Percentiles rank a stretch among this genome's conserved stretches.
phyloP scores from a whole-genome alignment of 2,888 invertebrate species.

The Cerceris ruficornis region DNA sequence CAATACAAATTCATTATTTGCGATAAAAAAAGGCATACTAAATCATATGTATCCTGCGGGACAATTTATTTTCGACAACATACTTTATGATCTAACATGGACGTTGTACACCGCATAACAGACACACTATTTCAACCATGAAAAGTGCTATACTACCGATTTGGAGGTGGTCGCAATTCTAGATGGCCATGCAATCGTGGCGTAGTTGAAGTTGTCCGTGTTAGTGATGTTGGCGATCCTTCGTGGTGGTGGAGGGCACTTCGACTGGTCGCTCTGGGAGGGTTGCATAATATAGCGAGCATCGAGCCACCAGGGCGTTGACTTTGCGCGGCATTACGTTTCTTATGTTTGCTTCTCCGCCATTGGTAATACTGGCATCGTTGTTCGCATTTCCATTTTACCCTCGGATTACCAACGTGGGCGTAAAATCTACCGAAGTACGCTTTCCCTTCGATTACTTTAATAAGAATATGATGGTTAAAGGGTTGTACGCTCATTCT shows the following conservation, averaged over 20 bases:
- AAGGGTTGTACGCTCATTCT: too few relatives aligned
- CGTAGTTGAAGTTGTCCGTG: slow-evolving; percentile 44
- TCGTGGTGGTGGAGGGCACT: slow-evolving; percentile 59
- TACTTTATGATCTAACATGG: too few relatives aligned
- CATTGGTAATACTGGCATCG: slow-evolving; percentile 53
- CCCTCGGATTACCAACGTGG: slow-evolving; percentile 2
- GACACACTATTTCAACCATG: neutral
- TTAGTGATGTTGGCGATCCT: slow-evolving; percentile 28
- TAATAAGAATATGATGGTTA: neutral
- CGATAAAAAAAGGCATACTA: too few relatives aligned
- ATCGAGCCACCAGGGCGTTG: slow-evolving; percentile 78
- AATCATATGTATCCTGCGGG: too few relatives aligned
- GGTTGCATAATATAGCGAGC: slow-evolving; percentile 78
- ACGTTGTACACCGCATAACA: neutral
- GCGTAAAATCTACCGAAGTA: neutral
- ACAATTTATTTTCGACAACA: too few relatives aligned
- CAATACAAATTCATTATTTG: too few relatives aligned
- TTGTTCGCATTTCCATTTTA: slow-evolving; percentile 13
- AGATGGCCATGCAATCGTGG: slow-evolving; percentile 47
- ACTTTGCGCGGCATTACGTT: slow-evolving; percentile 71
- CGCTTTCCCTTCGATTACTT: slow-evolving; percentile 6
- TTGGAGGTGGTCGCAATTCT: slow-evolving; percentile 41
- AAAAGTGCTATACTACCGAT: slow-evolving; percentile 13
- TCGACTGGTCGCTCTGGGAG: slow-evolving; percentile 71
- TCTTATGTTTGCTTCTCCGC: slow-evolving; percentile 60